Base-by-base conservation (phyloP, 1,140 invertebrate genomes). In the Pteromalus puparum region DNA sequence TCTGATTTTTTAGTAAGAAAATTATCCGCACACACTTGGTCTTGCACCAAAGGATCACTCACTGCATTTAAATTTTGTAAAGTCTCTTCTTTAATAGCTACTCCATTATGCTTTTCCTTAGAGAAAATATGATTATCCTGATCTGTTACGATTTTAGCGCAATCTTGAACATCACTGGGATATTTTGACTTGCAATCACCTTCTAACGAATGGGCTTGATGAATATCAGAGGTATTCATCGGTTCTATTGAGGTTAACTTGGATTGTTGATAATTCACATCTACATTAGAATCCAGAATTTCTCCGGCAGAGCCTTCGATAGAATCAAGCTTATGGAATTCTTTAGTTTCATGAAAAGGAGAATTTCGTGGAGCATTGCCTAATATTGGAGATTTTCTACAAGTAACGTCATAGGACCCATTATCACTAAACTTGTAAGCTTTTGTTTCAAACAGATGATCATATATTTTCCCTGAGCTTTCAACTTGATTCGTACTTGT, bases 1-100 rank as follows among this genome's bases (percentile, higher is more conserved):
- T 92, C 91, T 6, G 91, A 89, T 84, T 90, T 91, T 82, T 68
- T 48, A 61, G 79, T 70, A 10, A 77, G 5, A 26, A 85, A 85
- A 80, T 84, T 38, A 28, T 84, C 28, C 21, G 42, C 74, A 84
- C 46, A 75, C 46, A 74, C 34, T 81, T 75, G 48, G 28, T n/a
- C 75, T 61, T 53, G 77, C 85, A 82, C 13, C 70, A 28, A 86
- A 88, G 13, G 82, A 77, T 84, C 76, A 70, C 21, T 83, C 65
- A 75, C 67, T 88, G 83, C 65, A 84, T 30, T 85, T 86, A 70
- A 24, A 53, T 48, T 81, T 61, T 68, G 48, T 38, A 82, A 84
- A 34, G 72, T 67, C 13, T 46, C 28, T 68, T 82, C 38, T 7
- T 67, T 67, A 61, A 87, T 84, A 77, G 61, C 26, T 28, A 68